Base-by-base conservation (phyloP, 2,113 vertebrate species). In the Atractosteus spatula region DNA sequence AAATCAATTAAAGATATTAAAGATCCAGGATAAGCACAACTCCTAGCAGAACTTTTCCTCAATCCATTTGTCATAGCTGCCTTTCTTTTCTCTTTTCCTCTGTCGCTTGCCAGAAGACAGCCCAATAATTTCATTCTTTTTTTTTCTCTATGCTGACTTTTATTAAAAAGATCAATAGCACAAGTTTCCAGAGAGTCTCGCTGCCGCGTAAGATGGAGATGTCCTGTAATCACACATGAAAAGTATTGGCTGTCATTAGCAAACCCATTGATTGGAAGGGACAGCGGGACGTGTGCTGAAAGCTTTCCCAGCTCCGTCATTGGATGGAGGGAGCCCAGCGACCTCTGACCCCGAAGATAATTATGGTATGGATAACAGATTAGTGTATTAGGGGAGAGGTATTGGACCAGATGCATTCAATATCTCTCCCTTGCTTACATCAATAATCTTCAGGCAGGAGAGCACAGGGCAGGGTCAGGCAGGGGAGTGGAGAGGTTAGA, bases 131-230 rank as follows among this genome's bases (percentile, higher is more conserved):
- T 94, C 90, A 94, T 94, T 94, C 94, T 90, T 92, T 77, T 73
- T 67, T 73, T 73, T 64, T 64, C 65, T 75, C 54, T 86, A 90
- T 65, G 71, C 69, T 93, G 92, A 91, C 91, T 94, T 94, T 93
- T 94, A 94, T 94, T 94, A 91, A 92, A 88, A 89, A 89, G 92
- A 94, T 94, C 93, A 91, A 94, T 95, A 94, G 29, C 86, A 79
- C 90, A 90, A 89, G 93, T 92, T 94, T 93, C 92, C 92, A 91
- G 87, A 90, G 91, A 93, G 91, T 93, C 93, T 93, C 91, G 84
- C 85, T 85, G 92, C 85, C 83, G 86, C 85, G 87, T 89, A 92
- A 94, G 93, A 94, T 91, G 90, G 90, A 93, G 90, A 84, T 82
- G 86, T 82, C 82, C 80, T 87, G 90, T 94, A 94, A 95, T 95